Evolutionary conservation across 2,888 invertebrate genomes (phyloP).

Genomic region (Galerucella pusilla): DNA sequence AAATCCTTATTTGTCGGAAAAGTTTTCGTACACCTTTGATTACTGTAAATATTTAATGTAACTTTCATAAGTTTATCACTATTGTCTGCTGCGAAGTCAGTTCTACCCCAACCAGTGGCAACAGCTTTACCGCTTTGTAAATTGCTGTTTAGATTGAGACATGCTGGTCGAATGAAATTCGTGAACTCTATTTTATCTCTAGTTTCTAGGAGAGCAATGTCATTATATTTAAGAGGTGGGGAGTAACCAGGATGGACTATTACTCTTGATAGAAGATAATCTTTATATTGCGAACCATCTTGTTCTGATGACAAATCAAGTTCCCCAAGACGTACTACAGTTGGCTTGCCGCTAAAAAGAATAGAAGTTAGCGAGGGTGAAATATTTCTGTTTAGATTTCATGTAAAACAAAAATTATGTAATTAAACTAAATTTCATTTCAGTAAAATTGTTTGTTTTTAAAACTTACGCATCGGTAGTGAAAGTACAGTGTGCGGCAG

Average conservation of each 20-base stretch:
- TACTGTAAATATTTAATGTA: constrained; percentile 60
- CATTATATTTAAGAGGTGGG: constrained; percentile 70
- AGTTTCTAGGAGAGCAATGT: constrained; percentile 74
- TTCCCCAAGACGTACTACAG: constrained; percentile 70
- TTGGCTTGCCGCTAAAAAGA: constrained; percentile 65
- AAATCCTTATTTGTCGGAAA: constrained; percentile 52
- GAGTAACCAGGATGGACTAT: constrained; percentile 70
- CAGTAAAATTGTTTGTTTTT: background rate
- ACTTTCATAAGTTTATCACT: constrained; percentile 65
- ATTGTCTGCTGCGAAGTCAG: constrained; percentile 59
- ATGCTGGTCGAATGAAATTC: constrained; percentile 71
- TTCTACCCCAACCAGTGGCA: constrained; percentile 75
- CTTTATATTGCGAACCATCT: constrained; percentile 67
- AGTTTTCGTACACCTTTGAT: constrained; percentile 57
- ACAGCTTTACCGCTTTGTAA: constrained; percentile 65
- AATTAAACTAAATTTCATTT: no score
- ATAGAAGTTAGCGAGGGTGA: background rate
- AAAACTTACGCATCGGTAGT: constrained; percentile 53
- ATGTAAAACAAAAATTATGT: no score
- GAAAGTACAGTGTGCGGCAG: constrained; percentile 70
- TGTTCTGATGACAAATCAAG: constrained; percentile 66
- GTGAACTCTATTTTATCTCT: constrained; percentile 64
- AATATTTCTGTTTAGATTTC: no score
- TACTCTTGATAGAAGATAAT: constrained; percentile 61
- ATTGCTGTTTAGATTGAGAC: constrained; percentile 67